These are phyloP conservation scores for Lithophane semibrunnea DNA, from an alignment of 2,888 invertebrate genomes.

Conservation along the genomic window DNA sequence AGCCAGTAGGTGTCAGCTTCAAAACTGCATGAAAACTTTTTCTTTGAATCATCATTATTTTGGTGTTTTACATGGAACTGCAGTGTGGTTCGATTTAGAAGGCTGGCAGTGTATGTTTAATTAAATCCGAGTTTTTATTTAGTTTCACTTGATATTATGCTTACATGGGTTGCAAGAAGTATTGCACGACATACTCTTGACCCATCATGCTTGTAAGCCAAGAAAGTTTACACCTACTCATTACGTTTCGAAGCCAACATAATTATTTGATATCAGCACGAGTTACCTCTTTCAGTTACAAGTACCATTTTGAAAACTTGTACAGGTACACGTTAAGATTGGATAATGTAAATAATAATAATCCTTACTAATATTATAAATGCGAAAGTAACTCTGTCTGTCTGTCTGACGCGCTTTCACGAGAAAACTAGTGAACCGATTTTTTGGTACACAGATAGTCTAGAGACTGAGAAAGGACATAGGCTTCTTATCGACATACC, in stretches of 20 bases:
- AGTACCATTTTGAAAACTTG: neutral
- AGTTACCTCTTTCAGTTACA: neutral
- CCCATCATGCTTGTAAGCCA: neutral
- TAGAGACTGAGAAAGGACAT: no score
- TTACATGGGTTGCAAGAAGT: neutral
- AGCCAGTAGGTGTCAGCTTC: neutral
- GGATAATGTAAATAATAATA: neutral
- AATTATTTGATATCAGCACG: neutral
- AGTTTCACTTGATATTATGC: neutral
- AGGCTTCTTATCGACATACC: no score
- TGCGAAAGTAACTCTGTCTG: no score
- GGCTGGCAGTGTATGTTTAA: neutral
- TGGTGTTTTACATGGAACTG: neutral
- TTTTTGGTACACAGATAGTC: no score
- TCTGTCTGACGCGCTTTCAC: no score
- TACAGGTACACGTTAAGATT: neutral
- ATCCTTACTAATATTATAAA: neutral
- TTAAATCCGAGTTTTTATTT: neutral
- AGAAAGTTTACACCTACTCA: neutral
- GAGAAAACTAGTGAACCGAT: no score
- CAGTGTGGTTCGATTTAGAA: neutral
- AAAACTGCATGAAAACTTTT: neutral
- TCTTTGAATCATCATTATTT: neutral
- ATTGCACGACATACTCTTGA: neutral
- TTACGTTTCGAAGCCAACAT: neutral